These are phyloP conservation scores for Papilio gigon DNA, from an alignment of 2,888 invertebrate species.

Conservation along the genomic window DNA sequence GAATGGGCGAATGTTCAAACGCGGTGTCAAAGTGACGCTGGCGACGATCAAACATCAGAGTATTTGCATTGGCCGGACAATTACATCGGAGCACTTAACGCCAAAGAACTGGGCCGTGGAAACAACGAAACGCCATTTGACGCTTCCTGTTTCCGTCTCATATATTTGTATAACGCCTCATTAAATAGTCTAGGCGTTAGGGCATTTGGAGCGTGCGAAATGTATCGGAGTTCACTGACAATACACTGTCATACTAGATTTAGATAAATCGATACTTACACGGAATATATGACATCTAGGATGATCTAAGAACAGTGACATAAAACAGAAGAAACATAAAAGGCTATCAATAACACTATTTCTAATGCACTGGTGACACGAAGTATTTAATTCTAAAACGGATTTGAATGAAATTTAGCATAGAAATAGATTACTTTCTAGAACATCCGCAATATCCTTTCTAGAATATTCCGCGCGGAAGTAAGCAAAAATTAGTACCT, in stretches of 20 bases:
- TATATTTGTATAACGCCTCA: slow-evolving; percentile 59
- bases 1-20: slow-evolving; percentile 51
- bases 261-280: not conserved
- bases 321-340: too few relatives aligned
- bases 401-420: too few relatives aligned
- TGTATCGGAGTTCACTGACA: slow-evolving; percentile 42
- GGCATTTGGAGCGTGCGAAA: slow-evolving; percentile 64
- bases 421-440: too few relatives aligned
- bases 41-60: slow-evolving; percentile 57
- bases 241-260: not conserved
- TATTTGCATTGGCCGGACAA: slow-evolving; percentile 79
- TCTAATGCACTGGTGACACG: too few relatives aligned
- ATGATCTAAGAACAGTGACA: too few relatives aligned
- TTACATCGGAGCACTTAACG: slow-evolving; percentile 79
- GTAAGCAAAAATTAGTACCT: too few relatives aligned
- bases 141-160: slow-evolving; percentile 79
- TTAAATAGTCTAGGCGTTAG: slow-evolving; percentile 51
- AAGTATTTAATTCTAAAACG: too few relatives aligned
- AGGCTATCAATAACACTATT: too few relatives aligned
- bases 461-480: too few relatives aligned
- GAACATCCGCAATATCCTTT: too few relatives aligned
- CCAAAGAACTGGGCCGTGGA: slow-evolving; percentile 76
- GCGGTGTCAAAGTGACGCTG: slow-evolving; percentile 46
- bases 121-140: slow-evolving; percentile 81
- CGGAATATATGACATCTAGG: too few relatives aligned